Conservation (phyloP, 2,797 vertebrate genomes). For the Enteromius afrohamiltoni region DNA sequence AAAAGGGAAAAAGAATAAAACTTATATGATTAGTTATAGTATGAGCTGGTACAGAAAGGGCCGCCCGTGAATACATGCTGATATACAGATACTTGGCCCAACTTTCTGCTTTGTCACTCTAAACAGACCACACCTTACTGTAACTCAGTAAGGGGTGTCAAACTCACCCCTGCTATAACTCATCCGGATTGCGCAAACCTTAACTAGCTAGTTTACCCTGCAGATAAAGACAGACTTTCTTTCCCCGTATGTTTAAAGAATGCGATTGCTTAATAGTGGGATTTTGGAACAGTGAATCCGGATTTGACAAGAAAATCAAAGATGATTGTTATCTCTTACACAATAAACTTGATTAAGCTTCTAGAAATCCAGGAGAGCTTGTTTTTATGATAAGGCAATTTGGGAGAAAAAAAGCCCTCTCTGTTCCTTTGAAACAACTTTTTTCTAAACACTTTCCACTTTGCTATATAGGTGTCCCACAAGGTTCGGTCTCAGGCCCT, state of each 20-base stretch:
- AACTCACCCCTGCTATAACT: neutral
- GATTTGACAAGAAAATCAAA: neutral
- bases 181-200: neutral
- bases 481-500: constrained; percentile 1
- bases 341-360: neutral
- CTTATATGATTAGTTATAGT: neutral
- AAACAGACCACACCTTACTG: neutral
- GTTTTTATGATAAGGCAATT: neutral
- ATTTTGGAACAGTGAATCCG: neutral
- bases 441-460: neutral
- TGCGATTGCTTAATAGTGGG: neutral
- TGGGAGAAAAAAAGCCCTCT: neutral
- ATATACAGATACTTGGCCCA: neutral
- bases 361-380: neutral
- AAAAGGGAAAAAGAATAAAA: neutral
- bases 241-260: neutral
- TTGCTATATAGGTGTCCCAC: neutral
- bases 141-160: no score
- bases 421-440: neutral
- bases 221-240: neutral
- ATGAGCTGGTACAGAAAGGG: neutral
- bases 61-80: neutral
- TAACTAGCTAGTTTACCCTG: neutral
- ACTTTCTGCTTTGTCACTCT: neutral
- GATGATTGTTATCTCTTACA: neutral